Evolutionary conservation across 2,888 invertebrate genomes (phyloP), one percentile per base, ranked within the genome.

Genomic region (Ditylenchus weischeri): DNA sequence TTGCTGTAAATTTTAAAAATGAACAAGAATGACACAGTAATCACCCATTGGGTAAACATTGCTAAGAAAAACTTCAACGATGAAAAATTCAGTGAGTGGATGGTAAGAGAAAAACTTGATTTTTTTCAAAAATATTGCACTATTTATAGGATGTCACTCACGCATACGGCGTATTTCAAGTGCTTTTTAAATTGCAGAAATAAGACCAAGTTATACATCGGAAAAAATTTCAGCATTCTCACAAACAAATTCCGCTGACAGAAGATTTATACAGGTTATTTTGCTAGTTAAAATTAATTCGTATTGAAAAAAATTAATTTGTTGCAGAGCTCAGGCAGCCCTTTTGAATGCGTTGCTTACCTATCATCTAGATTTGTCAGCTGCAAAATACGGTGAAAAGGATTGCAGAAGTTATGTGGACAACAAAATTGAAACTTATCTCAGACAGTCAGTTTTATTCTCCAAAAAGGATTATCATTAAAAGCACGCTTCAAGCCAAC

Each of bases 271-370:
- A 54, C 54, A 54, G 54, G 54, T 54, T 7, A 18, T 54, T 54
- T 29, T 54, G 2, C 2, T 7, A 11, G 29, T 15, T 10, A 10
- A 54, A 29, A 11, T 54, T 50, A 50, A 19, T 15, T 43, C 43
- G 43, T n/a, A n/a, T n/a, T n/a, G n/a, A n/a, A 43, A 13, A 13
- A 43, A 13, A 6, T 43, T 8, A 2, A 50, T 4, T 50, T 50
- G 50, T 54, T 64, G 13, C 15, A 23, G 38, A 36, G 57, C 64
- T 11, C 64, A 64, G 21, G 64, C 64, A 23, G 64, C 64, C 18
- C 49, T 64, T 35, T 29, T 64, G n/a, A 64, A 64, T 21, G 64
- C 51, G 8, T 11, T 64, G 36, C 51, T 64, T 23, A 64, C 51
- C 13, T 54, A 64, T 38, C 64, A 64, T 57, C 38, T 64, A 43